phyloP scores from a whole-genome alignment of 2,113 vertebrate species.

The Tretioscincus oriximinensis region DNA sequence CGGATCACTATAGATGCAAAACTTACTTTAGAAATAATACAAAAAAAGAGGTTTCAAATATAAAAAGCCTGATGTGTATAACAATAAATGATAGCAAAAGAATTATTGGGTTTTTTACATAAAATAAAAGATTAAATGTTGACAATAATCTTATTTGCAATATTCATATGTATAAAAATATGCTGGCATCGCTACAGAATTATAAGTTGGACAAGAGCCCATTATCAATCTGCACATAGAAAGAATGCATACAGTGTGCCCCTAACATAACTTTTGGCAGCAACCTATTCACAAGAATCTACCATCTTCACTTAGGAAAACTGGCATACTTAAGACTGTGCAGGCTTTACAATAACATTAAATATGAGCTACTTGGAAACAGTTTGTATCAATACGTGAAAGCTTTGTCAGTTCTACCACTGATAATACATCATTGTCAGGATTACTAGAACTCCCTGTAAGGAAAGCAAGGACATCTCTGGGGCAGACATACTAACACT shows the following conservation, averaged over 20 bases:
- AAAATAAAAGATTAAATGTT: slow-evolving; percentile 8
- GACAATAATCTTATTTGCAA: slow-evolving; percentile 36
- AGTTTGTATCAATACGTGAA: too few relatives aligned
- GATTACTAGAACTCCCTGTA: too few relatives aligned
- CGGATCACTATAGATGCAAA: background rate
- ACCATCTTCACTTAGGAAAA: too few relatives aligned
- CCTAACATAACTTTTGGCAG: too few relatives aligned
- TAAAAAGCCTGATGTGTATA: slow-evolving; percentile 18
- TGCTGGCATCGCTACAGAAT: slow-evolving; percentile 23
- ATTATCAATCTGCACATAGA: slow-evolving; percentile 20
- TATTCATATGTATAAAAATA: slow-evolving; percentile 16
- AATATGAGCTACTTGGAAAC: too few relatives aligned
- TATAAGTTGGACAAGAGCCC: slow-evolving; percentile 27
- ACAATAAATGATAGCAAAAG: slow-evolving; percentile 1
- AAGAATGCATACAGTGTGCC: background rate
- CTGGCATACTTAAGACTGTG: too few relatives aligned
- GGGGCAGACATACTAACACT: too few relatives aligned
- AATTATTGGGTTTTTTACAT: background rate
- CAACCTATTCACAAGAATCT: too few relatives aligned
- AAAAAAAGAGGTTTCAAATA: slow-evolving; percentile 29
- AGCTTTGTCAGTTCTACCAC: too few relatives aligned
- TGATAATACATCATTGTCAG: too few relatives aligned
- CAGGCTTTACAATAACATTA: too few relatives aligned
- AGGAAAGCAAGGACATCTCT: too few relatives aligned
- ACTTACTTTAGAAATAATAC: background rate